Percentiles rank a stretch among this genome's conserved stretches.
Evolutionary conservation across 2,797 vertebrate species (phyloP).

Genomic region (Parambassis ranga): DNA sequence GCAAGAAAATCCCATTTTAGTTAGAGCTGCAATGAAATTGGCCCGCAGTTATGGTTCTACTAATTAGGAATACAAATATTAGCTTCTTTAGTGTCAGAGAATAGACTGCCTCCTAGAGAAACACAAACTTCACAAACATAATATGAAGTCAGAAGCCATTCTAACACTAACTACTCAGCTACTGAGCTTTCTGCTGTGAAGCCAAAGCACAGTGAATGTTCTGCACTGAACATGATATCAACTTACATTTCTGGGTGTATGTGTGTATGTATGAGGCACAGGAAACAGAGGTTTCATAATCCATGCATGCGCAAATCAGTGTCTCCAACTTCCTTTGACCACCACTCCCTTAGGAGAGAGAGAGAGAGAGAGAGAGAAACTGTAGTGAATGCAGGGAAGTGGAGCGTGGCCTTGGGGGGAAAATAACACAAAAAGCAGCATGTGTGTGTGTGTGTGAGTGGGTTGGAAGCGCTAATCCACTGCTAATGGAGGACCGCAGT

Average conservation of each 20-base stretch:
- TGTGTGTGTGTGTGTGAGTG: background rate
- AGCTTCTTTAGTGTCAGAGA: background rate
- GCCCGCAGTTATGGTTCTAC: no score
- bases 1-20: no score
- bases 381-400: slow-evolving; percentile 1
- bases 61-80: background rate
- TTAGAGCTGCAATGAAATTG: background rate
- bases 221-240: background rate
- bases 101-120: background rate
- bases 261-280: slow-evolving; percentile 4
- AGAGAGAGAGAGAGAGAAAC: background rate
- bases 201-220: background rate
- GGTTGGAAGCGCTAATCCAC: slow-evolving; percentile 15
- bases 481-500: slow-evolving; percentile 22
- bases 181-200: background rate
- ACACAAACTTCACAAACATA: background rate
- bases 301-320: slow-evolving; percentile 19
- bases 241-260: slow-evolving; percentile 10
- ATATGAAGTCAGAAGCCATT: background rate
- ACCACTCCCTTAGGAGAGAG: slow-evolving; percentile 3
- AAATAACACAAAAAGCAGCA: slow-evolving; percentile 1
- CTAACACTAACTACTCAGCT: background rate
- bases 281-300: slow-evolving; percentile 40
- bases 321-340: slow-evolving; percentile 18
- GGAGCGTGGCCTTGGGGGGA: slow-evolving; percentile 6